Conservation (phyloP, 92 coral and sea anemone genomes). For the Epizoanthus illoricatus region DNA sequence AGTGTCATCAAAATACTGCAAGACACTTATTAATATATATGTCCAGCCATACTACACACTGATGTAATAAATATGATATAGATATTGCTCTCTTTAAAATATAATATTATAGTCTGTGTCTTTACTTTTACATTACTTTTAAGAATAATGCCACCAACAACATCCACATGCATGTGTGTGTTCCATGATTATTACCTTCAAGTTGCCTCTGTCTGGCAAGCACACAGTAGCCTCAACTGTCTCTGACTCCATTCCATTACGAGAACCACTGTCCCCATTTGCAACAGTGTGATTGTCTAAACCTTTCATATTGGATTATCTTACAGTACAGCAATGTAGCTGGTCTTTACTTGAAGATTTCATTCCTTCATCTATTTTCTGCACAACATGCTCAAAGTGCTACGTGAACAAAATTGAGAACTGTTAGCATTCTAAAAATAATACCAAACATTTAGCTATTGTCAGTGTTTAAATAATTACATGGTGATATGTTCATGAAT, state of each 20-base stretch:
- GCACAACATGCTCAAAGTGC: background rate
- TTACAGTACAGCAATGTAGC: background rate
- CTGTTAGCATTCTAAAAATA: background rate
- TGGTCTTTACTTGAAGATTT: background rate
- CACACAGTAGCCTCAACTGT: conserved; percentile 22
- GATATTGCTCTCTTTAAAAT: no score
- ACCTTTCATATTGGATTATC: conserved; percentile 13
- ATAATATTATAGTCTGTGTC: no score
- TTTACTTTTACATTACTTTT: no score
- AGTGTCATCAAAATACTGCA: no score
- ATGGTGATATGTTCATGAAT: no score
- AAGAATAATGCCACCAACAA: no score
- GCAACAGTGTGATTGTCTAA: conserved; percentile 7
- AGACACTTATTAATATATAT: no score
- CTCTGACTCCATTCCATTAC: conserved; percentile 16
- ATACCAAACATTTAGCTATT: background rate
- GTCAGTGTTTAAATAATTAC: no score
- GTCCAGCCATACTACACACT: no score
- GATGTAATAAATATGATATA: no score
- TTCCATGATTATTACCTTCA: conserved; percentile 10
- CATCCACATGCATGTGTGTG: no score
- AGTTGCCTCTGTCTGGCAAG: conserved; percentile 36
- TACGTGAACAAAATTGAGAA: background rate
- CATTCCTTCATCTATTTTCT: background rate
- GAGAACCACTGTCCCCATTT: conserved; percentile 28